These are phyloP conservation scores for Petrocephalus zakoni DNA, from an alignment of 2,113 vertebrate genomes.

Conservation along the genomic window DNA sequence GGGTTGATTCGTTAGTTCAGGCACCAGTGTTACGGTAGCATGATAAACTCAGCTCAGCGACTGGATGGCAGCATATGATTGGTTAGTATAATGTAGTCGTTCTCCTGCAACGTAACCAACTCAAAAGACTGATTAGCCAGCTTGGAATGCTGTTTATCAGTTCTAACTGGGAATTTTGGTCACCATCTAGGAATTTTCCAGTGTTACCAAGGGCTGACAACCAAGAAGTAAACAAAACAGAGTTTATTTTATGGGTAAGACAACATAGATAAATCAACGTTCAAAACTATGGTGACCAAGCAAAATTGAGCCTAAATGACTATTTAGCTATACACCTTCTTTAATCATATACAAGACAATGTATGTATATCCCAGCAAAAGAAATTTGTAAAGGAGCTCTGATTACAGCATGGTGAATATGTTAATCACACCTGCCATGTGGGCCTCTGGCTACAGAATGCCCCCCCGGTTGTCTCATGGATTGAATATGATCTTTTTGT, in stretches of 20 bases:
- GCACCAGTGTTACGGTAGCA: not conserved
- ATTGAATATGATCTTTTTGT: too few species aligned
- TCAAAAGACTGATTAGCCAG: not conserved
- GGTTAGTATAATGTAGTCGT: not conserved
- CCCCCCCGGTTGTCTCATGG: too few species aligned
- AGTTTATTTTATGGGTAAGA: not conserved
- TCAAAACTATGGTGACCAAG: not conserved
- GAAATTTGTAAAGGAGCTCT: too few species aligned
- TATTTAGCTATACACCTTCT: not conserved
- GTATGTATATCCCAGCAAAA: too few species aligned
- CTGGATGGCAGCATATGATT: too few species aligned
- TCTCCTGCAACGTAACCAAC: not conserved
- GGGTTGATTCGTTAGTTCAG: not conserved
- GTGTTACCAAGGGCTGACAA: not conserved
- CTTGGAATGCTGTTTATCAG: not conserved
- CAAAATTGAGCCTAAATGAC: not conserved
- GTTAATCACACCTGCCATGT: too few species aligned
- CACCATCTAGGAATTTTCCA: not conserved
- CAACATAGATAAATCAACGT: not conserved
- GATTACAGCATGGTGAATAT: too few species aligned
- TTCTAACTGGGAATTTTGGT: not conserved
- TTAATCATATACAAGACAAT: not conserved
- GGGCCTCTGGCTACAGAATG: too few species aligned
- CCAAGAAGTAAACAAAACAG: not conserved
- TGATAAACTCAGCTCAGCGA: not conserved